A percentile compares a stretch with the other conserved stretches of the same genome.
These are phyloP conservation scores for Symphodus melops DNA, from an alignment of 2,113 vertebrate genomes.

Conservation along the genomic window DNA sequence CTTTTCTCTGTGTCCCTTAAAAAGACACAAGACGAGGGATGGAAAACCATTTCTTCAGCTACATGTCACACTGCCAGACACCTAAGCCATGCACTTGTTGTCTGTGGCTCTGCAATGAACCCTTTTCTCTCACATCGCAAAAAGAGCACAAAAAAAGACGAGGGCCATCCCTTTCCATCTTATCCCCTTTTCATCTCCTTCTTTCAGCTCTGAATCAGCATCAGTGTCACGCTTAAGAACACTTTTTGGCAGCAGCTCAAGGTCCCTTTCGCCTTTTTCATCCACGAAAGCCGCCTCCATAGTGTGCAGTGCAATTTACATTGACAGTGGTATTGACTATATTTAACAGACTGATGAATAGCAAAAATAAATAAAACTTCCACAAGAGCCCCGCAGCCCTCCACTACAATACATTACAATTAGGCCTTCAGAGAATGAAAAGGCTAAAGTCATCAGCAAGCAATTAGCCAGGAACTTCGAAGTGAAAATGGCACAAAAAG, in stretches of 20 bases:
- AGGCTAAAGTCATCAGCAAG: conserved; percentile 62
- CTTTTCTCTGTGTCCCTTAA: conserved; percentile 27
- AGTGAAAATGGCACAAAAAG: conserved; percentile 50
- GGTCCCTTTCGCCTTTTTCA: conserved; percentile 42
- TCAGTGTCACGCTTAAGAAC: conserved; percentile 49
- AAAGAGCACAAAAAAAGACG: conserved; percentile 43
- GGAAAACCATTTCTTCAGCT: conserved; percentile 70
- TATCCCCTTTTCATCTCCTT: conserved; percentile 55
- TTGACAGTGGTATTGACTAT: conserved; percentile 64
- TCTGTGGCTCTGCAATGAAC: conserved; percentile 59
- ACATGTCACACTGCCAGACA: conserved; percentile 69
- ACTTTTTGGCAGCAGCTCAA: conserved; percentile 60
- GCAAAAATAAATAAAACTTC: conserved; percentile 74
- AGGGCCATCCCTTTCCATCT: conserved; percentile 49
- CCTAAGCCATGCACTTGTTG: conserved; percentile 68
- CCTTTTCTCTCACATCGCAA: conserved; percentile 45
- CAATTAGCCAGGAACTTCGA: conserved; percentile 61
- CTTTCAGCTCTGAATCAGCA: conserved; percentile 58
- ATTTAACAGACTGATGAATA: conserved; percentile 73
- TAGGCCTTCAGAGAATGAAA: conserved; percentile 58
- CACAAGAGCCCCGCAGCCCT: conserved; percentile 48
- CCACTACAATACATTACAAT: conserved; percentile 66
- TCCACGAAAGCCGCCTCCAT: conserved; percentile 34
- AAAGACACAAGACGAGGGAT: conserved; percentile 41
- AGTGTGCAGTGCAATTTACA: conserved; percentile 52